Evolutionary conservation across 35 echinoderm and acorn worm genomes (phyloP).

Genomic region (Holothuria glaberrima): DNA sequence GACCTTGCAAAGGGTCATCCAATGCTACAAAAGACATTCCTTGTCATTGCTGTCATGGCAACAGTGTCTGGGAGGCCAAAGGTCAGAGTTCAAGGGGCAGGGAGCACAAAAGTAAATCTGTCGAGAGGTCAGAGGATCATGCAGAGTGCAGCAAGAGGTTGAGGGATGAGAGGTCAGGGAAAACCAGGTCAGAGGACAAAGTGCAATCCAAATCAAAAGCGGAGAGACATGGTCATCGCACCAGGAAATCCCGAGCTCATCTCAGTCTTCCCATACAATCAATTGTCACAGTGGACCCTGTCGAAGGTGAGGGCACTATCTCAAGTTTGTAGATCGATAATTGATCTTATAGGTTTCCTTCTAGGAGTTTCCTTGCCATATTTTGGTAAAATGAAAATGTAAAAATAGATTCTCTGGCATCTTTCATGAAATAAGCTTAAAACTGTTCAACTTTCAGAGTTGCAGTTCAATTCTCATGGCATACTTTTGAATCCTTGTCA

Average conservation of each 20-base stretch:
- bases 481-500: too few species aligned
- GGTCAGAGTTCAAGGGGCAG: constrained; percentile 47
- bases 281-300: constrained; percentile 51
- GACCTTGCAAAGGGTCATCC: constrained; percentile 13
- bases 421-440: too few species aligned
- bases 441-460: too few species aligned
- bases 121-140: constrained; percentile 29
- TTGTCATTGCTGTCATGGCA: constrained; percentile 47
- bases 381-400: too few species aligned
- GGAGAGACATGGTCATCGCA: constrained; percentile 53
- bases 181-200: constrained; percentile 44
- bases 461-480: too few species aligned
- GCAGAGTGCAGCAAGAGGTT: constrained; percentile 39
- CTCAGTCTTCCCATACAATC: constrained; percentile 83
- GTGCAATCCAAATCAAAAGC: constrained; percentile 52
- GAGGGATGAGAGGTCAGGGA: constrained; percentile 42
- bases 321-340: too few species aligned
- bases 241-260: constrained; percentile 77
- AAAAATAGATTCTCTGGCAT: too few species aligned
- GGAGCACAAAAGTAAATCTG: constrained; percentile 33
- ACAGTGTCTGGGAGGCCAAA: constrained; percentile 41
- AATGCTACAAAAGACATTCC: constrained; percentile 1
- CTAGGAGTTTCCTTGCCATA: too few species aligned
- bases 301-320: constrained; percentile 8
- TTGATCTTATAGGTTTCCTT: too few species aligned